Evolutionary conservation across 2,797 vertebrate genomes (phyloP), one percentile per base, ranked within the genome.

Genomic region (Tympanoctomys barrerae): DNA sequence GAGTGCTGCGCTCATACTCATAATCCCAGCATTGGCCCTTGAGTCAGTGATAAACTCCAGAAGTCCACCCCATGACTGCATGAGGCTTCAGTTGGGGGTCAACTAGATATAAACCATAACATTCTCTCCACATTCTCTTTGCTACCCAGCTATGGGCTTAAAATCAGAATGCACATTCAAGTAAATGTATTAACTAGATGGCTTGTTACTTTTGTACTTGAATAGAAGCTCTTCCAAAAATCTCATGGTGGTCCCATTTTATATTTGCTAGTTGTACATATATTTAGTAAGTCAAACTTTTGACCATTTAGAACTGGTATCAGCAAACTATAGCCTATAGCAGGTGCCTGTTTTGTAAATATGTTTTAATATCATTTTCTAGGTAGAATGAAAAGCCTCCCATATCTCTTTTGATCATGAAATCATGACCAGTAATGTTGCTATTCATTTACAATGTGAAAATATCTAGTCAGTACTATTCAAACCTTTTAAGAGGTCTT

Each of bases 371-470:
- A 42, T 42, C 42, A 42, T 42, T 57, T 71, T 66, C 87, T 81
- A 84, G 18, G 75, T 59, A 79, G 62, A 91, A 85, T 28, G 28
- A 94, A 78, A 33, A 21, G 49, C 36, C 49, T 59, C 36, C 14
- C 12, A 19, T n/a, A 46, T 91, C 95, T 91, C 36, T 89, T 94
- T 78, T 78, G 89, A 71, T 86, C 68, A 28, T 42, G 62, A 68
- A 90, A 79, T 93, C 85, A 75, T 93, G 68, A 73, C 70, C 28
- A 66, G 11, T 59, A 52, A 93, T 77, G 12, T 79, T 33, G 3
- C 42, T 85, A 46, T n/a, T 87, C 33, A 22, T 77, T 88, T 83
- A 82, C 75, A 66, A 61, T 33, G 19, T 85, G 71, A 36, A 46
- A 87, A 85, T 77, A 22, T 4, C 84, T 0, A 0, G 31, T 59